Base-by-base conservation (phyloP, 2,113 vertebrate genomes). In the Chaetorhynchus papuensis region DNA sequence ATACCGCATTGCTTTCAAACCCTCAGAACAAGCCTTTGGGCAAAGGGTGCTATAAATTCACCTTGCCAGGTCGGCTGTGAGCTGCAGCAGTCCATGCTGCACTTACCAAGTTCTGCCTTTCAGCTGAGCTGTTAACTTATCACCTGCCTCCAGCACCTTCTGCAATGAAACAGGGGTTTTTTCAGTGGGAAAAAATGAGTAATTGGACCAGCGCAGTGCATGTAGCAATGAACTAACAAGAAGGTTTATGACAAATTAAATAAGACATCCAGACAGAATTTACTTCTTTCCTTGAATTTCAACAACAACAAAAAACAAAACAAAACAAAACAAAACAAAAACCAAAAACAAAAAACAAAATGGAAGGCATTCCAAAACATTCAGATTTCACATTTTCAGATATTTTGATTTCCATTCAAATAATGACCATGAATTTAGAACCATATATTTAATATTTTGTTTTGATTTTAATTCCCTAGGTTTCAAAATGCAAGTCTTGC, bases 261-360 rank as follows among this genome's bases (percentile, higher is more conserved):
- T 47, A 31, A 35, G 47, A 30, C 6, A 59, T 37, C 7, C 44
- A 89, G 24, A 1, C 14, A 30, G 12, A 61, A 75, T 66, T 47
- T 83, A 61, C 16, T 71, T 7, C 8, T 85, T 69, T 83, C 7
- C 8, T 70, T 20, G 4, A 50, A 47, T 11, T 7, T 22, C 21
- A 41, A 39, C 3, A n/a, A n/a, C n/a, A n/a, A n/a, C n/a, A n/a
- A n/a, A n/a, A n/a, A n/a, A n/a, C n/a, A n/a, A n/a, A n/a, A n/a
- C n/a, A n/a, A n/a, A n/a, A n/a, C n/a, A n/a, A n/a, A n/a, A n/a
- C n/a, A n/a, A n/a, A n/a, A n/a, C n/a, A n/a, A n/a, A n/a, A n/a
- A n/a, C n/a, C n/a, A n/a, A 45, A 24, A 2, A n/a, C 1, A n/a
- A 15, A 21, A 10, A 11, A 0, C 2, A 50, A 54, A 83, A 47